These are phyloP conservation scores for Poicephalus meyeri DNA, from an alignment of 2,113 vertebrate species.

Conservation along the genomic window DNA sequence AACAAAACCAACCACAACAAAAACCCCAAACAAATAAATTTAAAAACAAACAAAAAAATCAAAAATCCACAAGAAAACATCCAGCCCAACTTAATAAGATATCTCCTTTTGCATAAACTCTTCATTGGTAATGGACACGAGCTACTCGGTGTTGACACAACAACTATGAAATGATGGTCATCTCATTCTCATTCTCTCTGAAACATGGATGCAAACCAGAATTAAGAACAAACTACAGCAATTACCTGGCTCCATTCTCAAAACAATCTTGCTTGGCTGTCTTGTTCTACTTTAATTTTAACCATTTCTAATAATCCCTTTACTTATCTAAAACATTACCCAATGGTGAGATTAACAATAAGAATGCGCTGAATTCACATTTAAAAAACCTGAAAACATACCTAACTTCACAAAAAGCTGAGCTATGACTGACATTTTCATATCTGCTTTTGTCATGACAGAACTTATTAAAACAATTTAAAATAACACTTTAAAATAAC, in stretches of 20 bases:
- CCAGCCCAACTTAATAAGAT: background rate
- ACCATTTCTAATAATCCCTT: background rate
- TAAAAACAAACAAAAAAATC: background rate
- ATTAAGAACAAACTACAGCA: background rate
- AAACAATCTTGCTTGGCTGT: background rate
- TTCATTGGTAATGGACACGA: background rate
- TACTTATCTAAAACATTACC: background rate
- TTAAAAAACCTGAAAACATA: background rate
- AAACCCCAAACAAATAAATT: accelerated
- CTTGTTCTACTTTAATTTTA: background rate
- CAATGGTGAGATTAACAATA: background rate
- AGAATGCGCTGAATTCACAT: background rate
- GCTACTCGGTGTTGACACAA: background rate
- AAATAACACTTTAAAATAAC: background rate
- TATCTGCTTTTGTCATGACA: background rate
- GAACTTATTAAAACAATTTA: background rate
- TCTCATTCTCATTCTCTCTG: background rate
- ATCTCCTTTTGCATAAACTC: background rate
- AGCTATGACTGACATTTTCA: background rate
- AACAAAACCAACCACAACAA: background rate
- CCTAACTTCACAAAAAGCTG: background rate
- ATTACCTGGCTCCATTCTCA: background rate
- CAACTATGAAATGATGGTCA: background rate
- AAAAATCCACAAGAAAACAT: background rate
- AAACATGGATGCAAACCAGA: background rate